These are phyloP conservation scores for Tetranychus urticae DNA, from an alignment of 1,140 invertebrate species.

Conservation along the genomic window DNA sequence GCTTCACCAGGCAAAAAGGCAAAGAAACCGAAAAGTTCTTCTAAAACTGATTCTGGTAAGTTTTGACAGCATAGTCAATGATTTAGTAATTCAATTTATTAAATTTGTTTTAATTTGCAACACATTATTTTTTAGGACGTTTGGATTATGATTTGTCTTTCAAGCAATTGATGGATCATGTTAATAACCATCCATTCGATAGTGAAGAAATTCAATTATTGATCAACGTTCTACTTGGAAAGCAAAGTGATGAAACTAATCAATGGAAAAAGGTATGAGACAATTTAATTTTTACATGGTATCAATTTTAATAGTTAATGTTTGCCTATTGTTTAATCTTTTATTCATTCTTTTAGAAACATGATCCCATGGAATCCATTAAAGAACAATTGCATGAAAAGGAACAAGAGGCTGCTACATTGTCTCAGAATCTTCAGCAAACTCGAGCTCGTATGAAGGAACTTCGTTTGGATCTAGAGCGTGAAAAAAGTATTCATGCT, in stretches of 20 bases:
- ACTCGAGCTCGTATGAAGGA: not conserved
- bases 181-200: conserved; percentile 1
- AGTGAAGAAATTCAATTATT: conserved; percentile 9
- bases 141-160: not conserved
- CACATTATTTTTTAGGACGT: not conserved
- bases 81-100: not conserved
- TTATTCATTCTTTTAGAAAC: not conserved
- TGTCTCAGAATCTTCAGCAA: not conserved
- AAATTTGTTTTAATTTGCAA: no score
- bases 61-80: not conserved
- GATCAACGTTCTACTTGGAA: conserved; percentile 1
- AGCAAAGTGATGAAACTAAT: conserved; percentile 1
- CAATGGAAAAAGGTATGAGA: conserved; percentile 6
- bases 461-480: not conserved
- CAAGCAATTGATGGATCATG: not conserved
- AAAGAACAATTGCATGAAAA: conserved; percentile 8
- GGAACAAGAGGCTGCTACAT: not conserved
- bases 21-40: not conserved
- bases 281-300: no score
- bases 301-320: no score
- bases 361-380: conserved; percentile 4
- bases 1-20: not conserved
- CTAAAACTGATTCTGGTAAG: not conserved
- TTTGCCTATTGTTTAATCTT: not conserved
- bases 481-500: not conserved